A percentile compares a stretch with the other conserved stretches of the same genome.
Evolutionary conservation across 2,888 invertebrate genomes (phyloP).

Genomic region (Choreutis nemorana): DNA sequence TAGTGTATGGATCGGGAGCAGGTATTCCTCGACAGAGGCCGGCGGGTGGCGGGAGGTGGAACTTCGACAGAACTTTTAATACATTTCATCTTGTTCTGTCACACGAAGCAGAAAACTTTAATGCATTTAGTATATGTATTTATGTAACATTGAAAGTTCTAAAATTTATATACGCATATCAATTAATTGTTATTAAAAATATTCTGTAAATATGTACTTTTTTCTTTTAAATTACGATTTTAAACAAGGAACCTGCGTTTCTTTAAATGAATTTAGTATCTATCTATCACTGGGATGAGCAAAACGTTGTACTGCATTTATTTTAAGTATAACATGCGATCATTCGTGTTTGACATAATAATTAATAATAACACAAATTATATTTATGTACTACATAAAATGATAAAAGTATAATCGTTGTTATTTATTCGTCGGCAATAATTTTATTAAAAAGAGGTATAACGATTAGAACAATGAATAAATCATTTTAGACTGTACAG

Average conservation of each 20-base stretch:
- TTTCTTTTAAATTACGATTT: too few relatives aligned
- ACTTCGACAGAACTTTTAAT: too few relatives aligned
- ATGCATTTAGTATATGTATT: slow-evolving; percentile 34
- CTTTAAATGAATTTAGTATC: too few relatives aligned
- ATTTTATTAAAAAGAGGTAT: slow-evolving; percentile 44
- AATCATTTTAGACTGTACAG: slow-evolving; percentile 44
- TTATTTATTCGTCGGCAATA: slow-evolving; percentile 57
- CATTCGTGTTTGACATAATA: slow-evolving; percentile 14
- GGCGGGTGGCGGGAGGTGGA: too few relatives aligned
- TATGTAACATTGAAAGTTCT: slow-evolving; percentile 30
- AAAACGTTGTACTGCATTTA: too few relatives aligned
- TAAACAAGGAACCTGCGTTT: too few relatives aligned
- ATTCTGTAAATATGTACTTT: slow-evolving; percentile 59
- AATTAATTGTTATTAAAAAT: slow-evolving; percentile 32
- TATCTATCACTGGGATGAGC: too few relatives aligned
- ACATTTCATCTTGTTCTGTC: too few relatives aligned
- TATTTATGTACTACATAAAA: slow-evolving; percentile 20
- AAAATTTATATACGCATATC: slow-evolving; percentile 54
- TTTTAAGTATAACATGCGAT: too few relatives aligned
- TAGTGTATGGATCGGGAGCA: too few relatives aligned
- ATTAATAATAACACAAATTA: slow-evolving; percentile 13
- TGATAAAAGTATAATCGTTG: slow-evolving; percentile 32
- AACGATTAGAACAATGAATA: slow-evolving; percentile 31
- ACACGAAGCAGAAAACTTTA: too few relatives aligned
- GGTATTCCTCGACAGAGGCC: too few relatives aligned